Evolutionary conservation across 2,888 invertebrate species (phyloP), one percentile per base, ranked within the genome.

Genomic region (Dynastes grantii): DNA sequence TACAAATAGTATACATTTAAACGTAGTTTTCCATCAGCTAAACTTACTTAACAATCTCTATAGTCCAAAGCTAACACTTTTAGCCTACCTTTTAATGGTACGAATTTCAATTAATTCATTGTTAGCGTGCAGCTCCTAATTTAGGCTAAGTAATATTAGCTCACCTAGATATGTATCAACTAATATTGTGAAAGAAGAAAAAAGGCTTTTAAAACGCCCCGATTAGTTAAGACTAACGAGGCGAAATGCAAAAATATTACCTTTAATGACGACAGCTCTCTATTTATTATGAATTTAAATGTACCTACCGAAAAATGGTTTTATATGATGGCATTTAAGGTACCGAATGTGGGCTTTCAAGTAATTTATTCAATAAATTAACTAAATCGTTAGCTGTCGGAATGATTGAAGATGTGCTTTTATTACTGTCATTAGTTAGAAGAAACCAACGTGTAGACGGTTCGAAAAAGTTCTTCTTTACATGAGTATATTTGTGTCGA

Each of bases 171-270:
- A 75, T 75, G 73, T 75, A 75, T 75, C 73, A 40, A 61, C 40
- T 75, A 75, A 75, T 75, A 75, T 61, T 75, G 73, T 75, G 61
- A 75, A 61, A 45, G 61, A 49, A 61, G 73, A 75, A 75, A 75
- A 71, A 58, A 61, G 22, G 73, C 61, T 61, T 61, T 75, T 75
- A 61, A 75, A 75, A 75, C 68, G 68, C 27, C 51, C 22, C 68
- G 51, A 27, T 68, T 68, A 68, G 73, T 61, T 13, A 45, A 75
- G 45, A 61, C 61, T 45, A 75, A 75, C 45, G 61, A 75, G 73
- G 40, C 32, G 45, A 27, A 13, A 75, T 61, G 63, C 40, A 6
- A 75, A 75, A 68, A 68, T 68, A 68, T 68, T 49, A 51, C 53
- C 13, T 51, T 51, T 29, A 68, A 27, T n/a, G 68, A 51, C 51